Evolutionary conservation across 1,140 invertebrate genomes (phyloP), one percentile per base, ranked within the genome.

Genomic region (Gyrodactylus salaris): DNA sequence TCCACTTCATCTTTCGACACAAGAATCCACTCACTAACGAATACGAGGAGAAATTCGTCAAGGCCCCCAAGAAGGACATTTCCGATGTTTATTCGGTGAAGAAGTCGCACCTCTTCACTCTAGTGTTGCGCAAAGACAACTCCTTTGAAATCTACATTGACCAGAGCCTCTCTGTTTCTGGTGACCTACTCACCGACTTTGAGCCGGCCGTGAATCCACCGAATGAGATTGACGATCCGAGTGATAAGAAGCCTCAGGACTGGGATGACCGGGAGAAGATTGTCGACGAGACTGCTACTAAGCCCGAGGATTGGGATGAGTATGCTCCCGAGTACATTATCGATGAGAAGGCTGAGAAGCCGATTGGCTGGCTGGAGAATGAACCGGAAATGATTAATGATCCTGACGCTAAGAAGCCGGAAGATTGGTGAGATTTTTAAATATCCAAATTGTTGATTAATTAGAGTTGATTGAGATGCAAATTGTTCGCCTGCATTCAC

Each of bases 211-310:
- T 98, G 0, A 95, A 96, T 83, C 94, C 94, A 1, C 88, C 90
- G 1, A 84, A 87, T 73, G 89, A 95, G 83, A 92, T 98, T 78
- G 89, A 93, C 78, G 94, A 99, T 83, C 89, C 89, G 0, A 72
- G 85, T 74, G 94, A 98, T 78, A 85, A 82, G 74, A 87, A 92
- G 79, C 94, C 94, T 0, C 85, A 85, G 0, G 87, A 94, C 78
- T 98, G 94, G 94, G 94, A 97, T 81, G 91, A 97, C 76, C 85
- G 89, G 76, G 91, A 96, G 80, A 94, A 91, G 72, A 93, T 94
- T 76, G 85, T 89, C 1, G 90, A 94, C 81, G 87, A 88, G 0
- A 85, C 85, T 74, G 87, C 89, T 1, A 81, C 81, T 0, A 95
- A 95, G 79, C 91, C 91, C 2, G 89, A 87, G 0, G 90, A 95